These are phyloP conservation scores for Camponotus fellah DNA, from an alignment of 2,888 invertebrate species.

Conservation along the genomic window DNA sequence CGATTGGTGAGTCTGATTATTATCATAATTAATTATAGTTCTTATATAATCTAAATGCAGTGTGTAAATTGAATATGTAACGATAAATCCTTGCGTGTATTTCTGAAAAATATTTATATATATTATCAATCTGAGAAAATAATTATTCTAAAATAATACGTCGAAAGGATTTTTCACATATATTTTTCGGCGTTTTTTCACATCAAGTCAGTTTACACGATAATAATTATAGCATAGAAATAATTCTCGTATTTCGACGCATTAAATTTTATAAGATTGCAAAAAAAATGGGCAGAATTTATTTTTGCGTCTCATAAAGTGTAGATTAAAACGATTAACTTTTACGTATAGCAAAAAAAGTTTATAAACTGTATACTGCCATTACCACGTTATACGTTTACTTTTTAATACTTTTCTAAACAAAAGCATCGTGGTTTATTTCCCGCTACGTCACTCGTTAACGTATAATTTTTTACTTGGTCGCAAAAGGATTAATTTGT, in stretches of 20 bases:
- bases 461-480: slow-evolving; percentile 34
- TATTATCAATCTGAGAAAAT: neutral
- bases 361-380: neutral
- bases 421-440: slow-evolving; percentile 27
- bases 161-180: neutral
- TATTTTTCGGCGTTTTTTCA: neutral
- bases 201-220: neutral
- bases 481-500: slow-evolving; percentile 32
- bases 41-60: neutral
- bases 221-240: neutral
- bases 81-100: neutral
- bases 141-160: neutral
- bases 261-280: neutral
- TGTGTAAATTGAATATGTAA: neutral
- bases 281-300: neutral
- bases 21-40: neutral
- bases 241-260: neutral
- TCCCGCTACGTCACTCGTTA: neutral
- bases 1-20: neutral
- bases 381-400: slow-evolving; percentile 3
- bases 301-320: neutral
- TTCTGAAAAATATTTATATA: slow-evolving; percentile 7
- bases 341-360: neutral
- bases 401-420: slow-evolving; percentile 6
- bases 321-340: neutral